Conservation (phyloP, 2,797 vertebrate genomes). For the Tragelaphus eurycerus region DNA sequence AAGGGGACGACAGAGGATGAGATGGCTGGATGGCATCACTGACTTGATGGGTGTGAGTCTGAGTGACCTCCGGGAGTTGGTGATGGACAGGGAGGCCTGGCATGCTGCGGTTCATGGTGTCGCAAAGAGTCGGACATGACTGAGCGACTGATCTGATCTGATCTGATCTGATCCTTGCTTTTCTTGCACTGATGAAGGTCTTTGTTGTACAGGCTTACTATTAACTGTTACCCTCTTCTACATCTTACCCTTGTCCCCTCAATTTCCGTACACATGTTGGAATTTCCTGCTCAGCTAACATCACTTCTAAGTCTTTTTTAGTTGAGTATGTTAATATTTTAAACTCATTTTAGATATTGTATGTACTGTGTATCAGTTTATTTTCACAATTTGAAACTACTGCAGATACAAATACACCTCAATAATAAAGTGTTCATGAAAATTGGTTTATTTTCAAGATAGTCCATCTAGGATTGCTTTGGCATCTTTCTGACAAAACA, state of each 20-base stretch:
- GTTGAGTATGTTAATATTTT: neutral
- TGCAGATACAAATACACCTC: neutral
- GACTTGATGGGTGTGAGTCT: too few relatives aligned
- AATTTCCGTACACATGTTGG: neutral
- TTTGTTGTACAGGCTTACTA: neutral
- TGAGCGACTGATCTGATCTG: too few relatives aligned
- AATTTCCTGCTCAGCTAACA: neutral
- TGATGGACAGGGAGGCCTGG: too few relatives aligned
- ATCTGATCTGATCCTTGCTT: neutral
- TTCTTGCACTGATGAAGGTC: neutral
- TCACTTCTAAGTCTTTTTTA: neutral
- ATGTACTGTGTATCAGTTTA: neutral
- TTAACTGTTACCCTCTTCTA: neutral
- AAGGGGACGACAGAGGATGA: too few relatives aligned
- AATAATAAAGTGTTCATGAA: neutral
- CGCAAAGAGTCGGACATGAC: too few relatives aligned
- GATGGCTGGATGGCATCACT: too few relatives aligned
- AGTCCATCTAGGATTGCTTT: neutral
- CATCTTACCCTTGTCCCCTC: neutral
- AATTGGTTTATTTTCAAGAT: constrained; percentile 5
- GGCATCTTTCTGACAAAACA: neutral
- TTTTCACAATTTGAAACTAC: neutral
- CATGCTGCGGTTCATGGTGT: too few relatives aligned
- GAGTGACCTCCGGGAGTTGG: too few relatives aligned
- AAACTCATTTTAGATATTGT: constrained; percentile 2